A percentile compares a stretch with the other conserved stretches of the same genome.
Conservation (phyloP, 2,113 vertebrate species). For the Corvus cornix region DNA sequence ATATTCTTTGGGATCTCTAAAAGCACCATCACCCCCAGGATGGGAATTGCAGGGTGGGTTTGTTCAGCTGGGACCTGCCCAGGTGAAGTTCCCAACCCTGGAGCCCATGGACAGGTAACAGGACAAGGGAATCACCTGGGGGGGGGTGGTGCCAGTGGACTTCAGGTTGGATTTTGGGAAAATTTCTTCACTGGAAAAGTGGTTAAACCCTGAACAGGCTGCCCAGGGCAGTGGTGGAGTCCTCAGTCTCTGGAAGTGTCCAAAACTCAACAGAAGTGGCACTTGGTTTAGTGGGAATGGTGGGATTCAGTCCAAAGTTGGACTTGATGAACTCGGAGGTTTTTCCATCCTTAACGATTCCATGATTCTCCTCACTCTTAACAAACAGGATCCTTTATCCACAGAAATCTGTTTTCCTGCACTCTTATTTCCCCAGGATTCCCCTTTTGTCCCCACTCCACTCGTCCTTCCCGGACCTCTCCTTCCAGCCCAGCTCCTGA, state of each 20-base stretch:
- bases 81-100: accelerated
- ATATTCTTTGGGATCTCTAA: background rate
- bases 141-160: background rate
- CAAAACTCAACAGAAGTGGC: background rate
- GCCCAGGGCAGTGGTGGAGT: background rate
- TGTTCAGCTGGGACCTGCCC: background rate
- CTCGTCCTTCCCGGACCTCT: background rate
- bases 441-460: background rate
- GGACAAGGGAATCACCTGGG: background rate
- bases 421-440: background rate
- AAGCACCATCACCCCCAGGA: background rate
- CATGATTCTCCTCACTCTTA: background rate
- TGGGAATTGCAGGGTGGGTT: background rate
- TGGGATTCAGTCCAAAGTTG: background rate
- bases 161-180: no score
- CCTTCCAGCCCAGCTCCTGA: background rate
- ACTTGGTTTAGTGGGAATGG: background rate
- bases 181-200: no score
- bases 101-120: background rate
- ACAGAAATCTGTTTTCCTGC: background rate
- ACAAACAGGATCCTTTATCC: background rate
- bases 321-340: no score
- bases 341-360: background rate
- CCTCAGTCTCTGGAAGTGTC: background rate
- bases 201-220: background rate